Evolutionary conservation across 2,888 invertebrate genomes (phyloP).

Genomic region (Phymatocera aterrima): DNA sequence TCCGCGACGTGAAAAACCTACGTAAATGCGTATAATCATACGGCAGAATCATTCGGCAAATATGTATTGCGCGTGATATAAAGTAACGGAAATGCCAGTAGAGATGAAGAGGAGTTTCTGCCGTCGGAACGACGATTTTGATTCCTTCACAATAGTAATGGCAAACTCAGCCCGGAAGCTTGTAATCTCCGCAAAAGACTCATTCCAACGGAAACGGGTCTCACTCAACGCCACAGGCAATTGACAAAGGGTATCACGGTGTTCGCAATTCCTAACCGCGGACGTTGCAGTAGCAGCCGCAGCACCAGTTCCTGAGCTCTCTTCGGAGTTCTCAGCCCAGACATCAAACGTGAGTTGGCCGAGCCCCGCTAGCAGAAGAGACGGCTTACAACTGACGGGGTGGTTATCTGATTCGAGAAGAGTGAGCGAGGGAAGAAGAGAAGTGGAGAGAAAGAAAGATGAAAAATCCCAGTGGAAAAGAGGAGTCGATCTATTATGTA

Average conservation of each 20-base stretch:
- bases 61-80: background rate
- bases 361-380: background rate
- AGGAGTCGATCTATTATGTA: conserved; percentile 53
- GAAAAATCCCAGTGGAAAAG: conserved; percentile 46
- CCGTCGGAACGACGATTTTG: background rate
- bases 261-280: background rate
- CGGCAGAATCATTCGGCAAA: background rate
- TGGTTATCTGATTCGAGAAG: conserved; percentile 45
- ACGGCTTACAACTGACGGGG: conserved; percentile 42
- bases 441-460: conserved; percentile 39
- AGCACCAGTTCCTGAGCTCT: conserved; percentile 13
- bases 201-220: conserved; percentile 18
- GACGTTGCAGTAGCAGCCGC: conserved; percentile 35
- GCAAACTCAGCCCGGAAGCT: background rate
- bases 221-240: conserved; percentile 23
- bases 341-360: conserved; percentile 33
- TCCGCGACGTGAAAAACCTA: background rate
- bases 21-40: background rate
- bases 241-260: conserved; percentile 35
- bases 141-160: background rate
- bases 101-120: background rate
- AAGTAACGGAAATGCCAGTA: background rate
- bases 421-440: conserved; percentile 47
- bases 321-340: conserved; percentile 16
- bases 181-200: conserved; percentile 13